phyloP scores from a whole-genome alignment of 1,140 invertebrate genomes.

The Brachionus rotundiformis region DNA sequence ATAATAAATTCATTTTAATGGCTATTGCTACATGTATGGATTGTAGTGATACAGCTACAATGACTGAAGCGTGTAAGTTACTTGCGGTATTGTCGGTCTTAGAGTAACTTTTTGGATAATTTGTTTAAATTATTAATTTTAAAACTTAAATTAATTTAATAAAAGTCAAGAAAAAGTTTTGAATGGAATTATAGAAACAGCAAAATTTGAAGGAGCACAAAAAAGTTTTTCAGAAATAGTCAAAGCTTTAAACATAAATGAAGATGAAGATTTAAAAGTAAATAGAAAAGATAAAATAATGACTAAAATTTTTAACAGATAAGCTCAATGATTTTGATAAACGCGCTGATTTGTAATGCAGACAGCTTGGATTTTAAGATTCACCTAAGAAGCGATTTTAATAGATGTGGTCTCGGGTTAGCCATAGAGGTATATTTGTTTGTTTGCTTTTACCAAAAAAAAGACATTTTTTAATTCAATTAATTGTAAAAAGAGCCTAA shows the following conservation, averaged over 20 bases:
- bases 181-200: slow-evolving; percentile 12
- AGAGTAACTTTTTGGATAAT: slow-evolving; percentile 22
- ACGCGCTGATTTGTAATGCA: slow-evolving; percentile 47
- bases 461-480: slow-evolving; percentile 19
- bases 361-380: slow-evolving; percentile 80
- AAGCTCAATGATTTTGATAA: slow-evolving; percentile 47
- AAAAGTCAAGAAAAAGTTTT: slow-evolving; percentile 49
- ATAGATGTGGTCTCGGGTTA: slow-evolving; percentile 84
- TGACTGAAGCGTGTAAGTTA: slow-evolving; percentile 32
- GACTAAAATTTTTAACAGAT: not conserved
- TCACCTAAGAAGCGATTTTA: slow-evolving; percentile 90
- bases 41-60: slow-evolving; percentile 15
- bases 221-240: slow-evolving; percentile 31
- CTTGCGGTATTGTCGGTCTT: slow-evolving; percentile 23
- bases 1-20: not conserved
- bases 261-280: slow-evolving; percentile 45
- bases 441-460: too few species aligned
- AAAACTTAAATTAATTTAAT: not conserved
- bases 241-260: slow-evolving; percentile 23
- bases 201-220: slow-evolving; percentile 9
- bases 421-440: slow-evolving; percentile 75
- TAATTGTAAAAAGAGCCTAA: slow-evolving; percentile 58
- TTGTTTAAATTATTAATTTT: not conserved
- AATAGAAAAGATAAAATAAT: not conserved
- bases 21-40: slow-evolving; percentile 44